These are phyloP conservation scores for Tuta absoluta DNA, from an alignment of 2,888 invertebrate genomes.

Conservation along the genomic window DNA sequence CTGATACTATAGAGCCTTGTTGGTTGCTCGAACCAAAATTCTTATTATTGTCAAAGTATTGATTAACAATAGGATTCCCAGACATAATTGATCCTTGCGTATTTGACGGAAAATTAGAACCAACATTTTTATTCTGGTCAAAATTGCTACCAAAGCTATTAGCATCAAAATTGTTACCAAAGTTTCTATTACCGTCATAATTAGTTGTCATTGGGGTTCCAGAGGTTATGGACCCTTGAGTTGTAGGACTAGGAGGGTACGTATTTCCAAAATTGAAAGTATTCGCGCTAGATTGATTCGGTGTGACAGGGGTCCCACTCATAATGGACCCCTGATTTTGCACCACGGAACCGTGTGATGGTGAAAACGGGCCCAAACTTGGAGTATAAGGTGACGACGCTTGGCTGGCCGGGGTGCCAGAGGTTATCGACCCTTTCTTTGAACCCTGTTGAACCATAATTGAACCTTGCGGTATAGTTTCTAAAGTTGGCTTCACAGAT, in stretches of 20 bases:
- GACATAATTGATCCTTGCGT: slow-evolving; percentile 34
- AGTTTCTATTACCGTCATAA: slow-evolving; percentile 16
- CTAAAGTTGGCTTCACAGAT: slow-evolving; percentile 59
- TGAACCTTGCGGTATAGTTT: slow-evolving; percentile 69
- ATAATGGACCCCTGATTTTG: slow-evolving; percentile 50
- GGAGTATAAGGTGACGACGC: slow-evolving; percentile 47
- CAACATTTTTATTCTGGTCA: neutral
- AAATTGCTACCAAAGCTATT: slow-evolving; percentile 21
- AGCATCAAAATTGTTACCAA: slow-evolving; percentile 24
- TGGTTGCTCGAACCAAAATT: slow-evolving; percentile 17
- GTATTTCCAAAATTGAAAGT: slow-evolving; percentile 7
- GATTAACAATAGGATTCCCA: slow-evolving; percentile 37
- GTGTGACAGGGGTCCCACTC: slow-evolving; percentile 44
- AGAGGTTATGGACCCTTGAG: slow-evolving; percentile 43
- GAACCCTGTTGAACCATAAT: slow-evolving; percentile 47
- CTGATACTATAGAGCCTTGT: slow-evolving; percentile 35
- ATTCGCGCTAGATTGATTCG: slow-evolving; percentile 1
- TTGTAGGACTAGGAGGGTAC: slow-evolving; percentile 19
- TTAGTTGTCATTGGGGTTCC: slow-evolving; percentile 41
- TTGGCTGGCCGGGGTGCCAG: slow-evolving; percentile 46
- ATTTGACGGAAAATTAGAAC: slow-evolving; percentile 13
- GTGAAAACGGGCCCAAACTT: slow-evolving; percentile 41
- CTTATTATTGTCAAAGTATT: slow-evolving; percentile 22
- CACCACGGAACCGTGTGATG: slow-evolving; percentile 35
- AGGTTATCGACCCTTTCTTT: slow-evolving; percentile 47